phyloP scores from a whole-genome alignment of 2,113 vertebrate species.

The Siniperca knerii region DNA sequence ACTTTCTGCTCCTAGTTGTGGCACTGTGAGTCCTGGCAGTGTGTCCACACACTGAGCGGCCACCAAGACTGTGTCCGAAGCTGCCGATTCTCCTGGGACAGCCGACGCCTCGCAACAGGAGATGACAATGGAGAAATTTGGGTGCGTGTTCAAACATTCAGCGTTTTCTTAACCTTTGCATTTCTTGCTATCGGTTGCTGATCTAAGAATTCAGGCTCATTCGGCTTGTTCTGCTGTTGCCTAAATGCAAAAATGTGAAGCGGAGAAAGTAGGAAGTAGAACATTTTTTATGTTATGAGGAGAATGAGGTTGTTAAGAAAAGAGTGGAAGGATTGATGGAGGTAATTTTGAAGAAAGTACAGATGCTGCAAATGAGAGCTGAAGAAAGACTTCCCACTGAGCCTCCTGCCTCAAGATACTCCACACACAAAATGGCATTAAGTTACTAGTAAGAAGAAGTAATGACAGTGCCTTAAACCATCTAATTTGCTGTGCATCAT shows the following conservation, averaged over 20 bases:
- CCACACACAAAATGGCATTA: constrained; percentile 5
- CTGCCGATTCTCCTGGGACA: constrained; percentile 90
- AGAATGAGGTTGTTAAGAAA: not conserved
- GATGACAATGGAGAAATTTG: constrained; percentile 96
- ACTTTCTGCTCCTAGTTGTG: constrained; percentile 86
- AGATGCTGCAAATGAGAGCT: constrained; percentile 1
- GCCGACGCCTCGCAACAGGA: constrained; percentile 89
- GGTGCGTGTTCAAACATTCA: constrained; percentile 78
- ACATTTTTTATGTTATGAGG: not conserved
- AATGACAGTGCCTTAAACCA: constrained; percentile 7
- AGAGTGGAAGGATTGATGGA: not conserved
- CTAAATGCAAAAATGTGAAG: not conserved
- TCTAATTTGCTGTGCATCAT: constrained; percentile 43
- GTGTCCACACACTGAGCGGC: constrained; percentile 84
- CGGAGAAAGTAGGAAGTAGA: not conserved
- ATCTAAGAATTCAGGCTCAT: not conserved
- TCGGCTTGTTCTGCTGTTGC: not conserved
- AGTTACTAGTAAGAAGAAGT: constrained; percentile 3
- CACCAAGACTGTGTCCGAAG: constrained; percentile 94
- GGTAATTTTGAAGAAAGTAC: not conserved
- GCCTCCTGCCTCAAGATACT: not conserved
- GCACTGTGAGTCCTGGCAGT: constrained; percentile 85
- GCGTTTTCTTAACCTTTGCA: not conserved
- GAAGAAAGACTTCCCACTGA: constrained; percentile 4
- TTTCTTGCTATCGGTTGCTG: not conserved